These are phyloP conservation scores for Leptonema lineaticorne DNA, from an alignment of 1,140 invertebrate species.

Conservation along the genomic window DNA sequence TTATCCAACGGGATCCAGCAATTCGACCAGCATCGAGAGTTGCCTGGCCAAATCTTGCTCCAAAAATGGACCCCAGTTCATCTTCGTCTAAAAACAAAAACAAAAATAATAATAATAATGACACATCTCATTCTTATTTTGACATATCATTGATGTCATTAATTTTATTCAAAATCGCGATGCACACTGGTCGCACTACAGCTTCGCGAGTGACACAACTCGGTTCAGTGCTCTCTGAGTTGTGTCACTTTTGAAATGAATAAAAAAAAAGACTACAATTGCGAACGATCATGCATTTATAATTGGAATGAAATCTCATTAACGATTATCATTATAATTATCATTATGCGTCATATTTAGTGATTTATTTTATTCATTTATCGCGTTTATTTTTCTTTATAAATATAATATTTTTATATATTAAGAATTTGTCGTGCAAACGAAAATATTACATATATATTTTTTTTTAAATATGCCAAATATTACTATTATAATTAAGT, in stretches of 20 bases:
- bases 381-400: not conserved
- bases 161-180: not conserved
- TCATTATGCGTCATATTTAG: no score
- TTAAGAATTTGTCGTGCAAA: not conserved
- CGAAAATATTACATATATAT: not conserved
- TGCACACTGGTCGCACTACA: no score
- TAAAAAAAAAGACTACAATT: no score
- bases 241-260: no score
- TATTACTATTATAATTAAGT: not conserved
- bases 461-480: slow-evolving; percentile 5
- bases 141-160: not conserved
- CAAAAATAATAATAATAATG: not conserved
- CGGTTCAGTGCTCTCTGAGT: no score
- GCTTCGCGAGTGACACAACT: no score
- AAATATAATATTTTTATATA: slow-evolving; percentile 8
- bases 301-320: no score
- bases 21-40: slow-evolving; percentile 33
- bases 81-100: slow-evolving; percentile 21
- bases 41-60: slow-evolving; percentile 15
- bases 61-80: slow-evolving; percentile 25
- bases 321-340: no score
- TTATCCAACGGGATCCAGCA: slow-evolving; percentile 57
- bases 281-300: no score
- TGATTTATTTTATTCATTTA: not conserved
- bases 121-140: not conserved